Percentiles rank a stretch among this genome's conserved stretches.
Evolutionary conservation across 2,888 invertebrate species (phyloP).

Genomic region (Archips crataeganus): DNA sequence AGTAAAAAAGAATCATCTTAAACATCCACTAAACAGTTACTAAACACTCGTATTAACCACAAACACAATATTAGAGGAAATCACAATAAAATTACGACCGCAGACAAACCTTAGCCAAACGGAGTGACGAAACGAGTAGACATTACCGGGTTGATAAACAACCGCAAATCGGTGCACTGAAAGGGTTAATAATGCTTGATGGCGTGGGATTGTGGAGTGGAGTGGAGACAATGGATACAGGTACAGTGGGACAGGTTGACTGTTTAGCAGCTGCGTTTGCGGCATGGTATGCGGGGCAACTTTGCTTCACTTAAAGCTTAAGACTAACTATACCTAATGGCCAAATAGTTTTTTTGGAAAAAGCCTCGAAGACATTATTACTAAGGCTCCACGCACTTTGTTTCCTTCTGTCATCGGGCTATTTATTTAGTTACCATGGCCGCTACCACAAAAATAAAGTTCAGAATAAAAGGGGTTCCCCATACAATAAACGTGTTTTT

Average conservation of each 20-base stretch:
- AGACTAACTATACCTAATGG: too few relatives aligned
- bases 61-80: slow-evolving; percentile 50
- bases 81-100: slow-evolving; percentile 58
- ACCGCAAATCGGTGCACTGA: slow-evolving; percentile 83
- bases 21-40: slow-evolving; percentile 9
- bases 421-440: too few relatives aligned
- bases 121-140: slow-evolving; percentile 55
- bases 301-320: too few relatives aligned
- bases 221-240: slow-evolving; percentile 47
- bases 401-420: too few relatives aligned
- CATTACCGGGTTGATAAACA: slow-evolving; percentile 74
- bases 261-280: background rate
- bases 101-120: slow-evolving; percentile 64
- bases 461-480: too few relatives aligned
- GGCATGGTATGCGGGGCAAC: background rate
- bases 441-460: too few relatives aligned
- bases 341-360: too few relatives aligned
- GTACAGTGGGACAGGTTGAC: slow-evolving; percentile 10
- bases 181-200: slow-evolving; percentile 81
- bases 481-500: too few relatives aligned
- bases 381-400: too few relatives aligned
- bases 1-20: background rate
- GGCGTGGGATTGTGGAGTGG: slow-evolving; percentile 72
- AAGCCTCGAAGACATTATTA: too few relatives aligned
- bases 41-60: slow-evolving; percentile 22